phyloP scores from a whole-genome alignment of 2,797 vertebrate genomes.

The Pelochelys cantorii region DNA sequence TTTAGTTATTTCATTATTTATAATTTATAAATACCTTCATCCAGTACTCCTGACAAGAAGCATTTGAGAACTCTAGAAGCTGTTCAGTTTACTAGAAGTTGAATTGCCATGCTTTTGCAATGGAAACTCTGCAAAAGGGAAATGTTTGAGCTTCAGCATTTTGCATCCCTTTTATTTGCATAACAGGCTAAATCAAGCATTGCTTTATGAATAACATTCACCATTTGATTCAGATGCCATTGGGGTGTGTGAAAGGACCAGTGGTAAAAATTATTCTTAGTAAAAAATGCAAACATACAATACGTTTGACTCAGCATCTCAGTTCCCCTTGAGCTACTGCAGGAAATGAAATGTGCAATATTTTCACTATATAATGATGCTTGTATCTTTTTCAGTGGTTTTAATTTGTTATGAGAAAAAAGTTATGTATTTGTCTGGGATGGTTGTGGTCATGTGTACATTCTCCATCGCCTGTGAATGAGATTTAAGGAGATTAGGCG shows the following conservation, averaged over 20 bases:
- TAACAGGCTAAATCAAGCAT: constrained; percentile 52
- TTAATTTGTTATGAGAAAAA: neutral
- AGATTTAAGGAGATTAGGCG: neutral
- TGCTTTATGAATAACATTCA: constrained; percentile 37
- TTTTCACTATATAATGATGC: neutral
- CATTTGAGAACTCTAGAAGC: neutral
- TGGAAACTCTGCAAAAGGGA: constrained; percentile 28
- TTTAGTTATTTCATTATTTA: constrained; percentile 14
- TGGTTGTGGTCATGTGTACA: neutral
- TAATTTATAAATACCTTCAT: neutral
- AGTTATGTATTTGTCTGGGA: neutral
- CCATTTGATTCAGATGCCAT: constrained; percentile 40
- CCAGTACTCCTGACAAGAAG: neutral
- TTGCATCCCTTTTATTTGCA: constrained; percentile 49
- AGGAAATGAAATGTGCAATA: constrained; percentile 26
- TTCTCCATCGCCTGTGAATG: neutral
- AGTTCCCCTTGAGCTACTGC: neutral
- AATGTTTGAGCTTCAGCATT: neutral
- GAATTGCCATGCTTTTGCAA: neutral
- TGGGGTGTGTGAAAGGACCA: constrained; percentile 37
- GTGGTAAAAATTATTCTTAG: constrained; percentile 56
- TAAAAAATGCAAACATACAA: constrained; percentile 58
- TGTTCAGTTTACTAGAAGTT: neutral
- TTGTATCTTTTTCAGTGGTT: constrained; percentile 27
- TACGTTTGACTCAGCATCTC: constrained; percentile 54